Conservation (phyloP, 2,888 invertebrate genomes). For the Leptopilina drosophilae region DNA sequence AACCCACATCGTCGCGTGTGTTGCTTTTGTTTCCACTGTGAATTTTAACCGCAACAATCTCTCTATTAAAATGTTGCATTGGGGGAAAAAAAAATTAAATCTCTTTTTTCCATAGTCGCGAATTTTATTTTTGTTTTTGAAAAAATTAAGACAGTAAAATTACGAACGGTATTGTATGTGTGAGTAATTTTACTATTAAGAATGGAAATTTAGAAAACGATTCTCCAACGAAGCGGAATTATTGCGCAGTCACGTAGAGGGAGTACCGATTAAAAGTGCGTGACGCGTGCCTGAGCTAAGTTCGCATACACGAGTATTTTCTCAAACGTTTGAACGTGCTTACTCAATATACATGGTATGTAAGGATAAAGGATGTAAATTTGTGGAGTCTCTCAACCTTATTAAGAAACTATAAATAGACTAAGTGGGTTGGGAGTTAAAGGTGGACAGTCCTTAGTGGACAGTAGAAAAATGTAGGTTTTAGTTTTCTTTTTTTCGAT, state of each 20-base stretch:
- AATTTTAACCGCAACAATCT: not conserved
- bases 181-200: no score
- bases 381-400: not conserved
- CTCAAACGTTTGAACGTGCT: conserved; percentile 40
- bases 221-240: conserved; percentile 22
- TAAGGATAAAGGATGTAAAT: conserved; percentile 5
- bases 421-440: not conserved
- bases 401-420: not conserved
- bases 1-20: conserved; percentile 51
- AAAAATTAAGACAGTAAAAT: no score
- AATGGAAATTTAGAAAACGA: not conserved
- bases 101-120: no score
- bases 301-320: conserved; percentile 35
- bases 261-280: conserved; percentile 37
- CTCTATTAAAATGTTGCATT: conserved; percentile 17
- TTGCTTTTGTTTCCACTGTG: conserved; percentile 10
- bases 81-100: not conserved
- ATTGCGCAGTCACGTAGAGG: conserved; percentile 34
- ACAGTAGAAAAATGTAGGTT: no score
- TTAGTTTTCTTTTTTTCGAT: no score
- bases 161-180: no score
- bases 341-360: conserved; percentile 19
- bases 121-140: no score
- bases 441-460: no score
- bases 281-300: conserved; percentile 37